Evolutionary conservation across 2,888 invertebrate species (phyloP).

Genomic region (Pandemis corylana): DNA sequence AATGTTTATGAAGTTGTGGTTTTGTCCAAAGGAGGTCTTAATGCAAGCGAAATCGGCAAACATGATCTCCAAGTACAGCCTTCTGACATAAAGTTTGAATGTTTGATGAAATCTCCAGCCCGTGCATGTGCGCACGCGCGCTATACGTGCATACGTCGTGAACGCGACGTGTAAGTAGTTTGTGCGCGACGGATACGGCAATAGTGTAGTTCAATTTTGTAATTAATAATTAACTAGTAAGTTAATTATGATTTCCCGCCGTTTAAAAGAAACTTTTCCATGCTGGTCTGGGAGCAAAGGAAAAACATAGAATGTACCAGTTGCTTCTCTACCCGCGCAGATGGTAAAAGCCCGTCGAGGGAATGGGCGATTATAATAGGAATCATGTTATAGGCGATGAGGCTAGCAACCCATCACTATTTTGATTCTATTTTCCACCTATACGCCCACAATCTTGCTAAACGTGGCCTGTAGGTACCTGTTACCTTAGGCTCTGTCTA

Average conservation of each 20-base stretch:
- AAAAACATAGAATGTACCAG: too few relatives aligned
- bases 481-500: too few relatives aligned
- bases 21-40: slow-evolving; percentile 8
- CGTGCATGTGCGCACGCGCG: slow-evolving; percentile 29
- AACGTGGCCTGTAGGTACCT: too few relatives aligned
- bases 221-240: slow-evolving; percentile 30
- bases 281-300: too few relatives aligned
- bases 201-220: slow-evolving; percentile 29
- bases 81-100: slow-evolving; percentile 19
- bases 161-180: slow-evolving; percentile 17
- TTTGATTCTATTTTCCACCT: too few relatives aligned
- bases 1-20: slow-evolving; percentile 7
- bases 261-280: too few relatives aligned
- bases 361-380: too few relatives aligned
- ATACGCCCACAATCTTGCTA: too few relatives aligned
- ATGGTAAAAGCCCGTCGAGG: too few relatives aligned
- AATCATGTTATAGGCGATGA: too few relatives aligned
- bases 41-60: slow-evolving; percentile 28
- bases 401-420: too few relatives aligned
- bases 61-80: slow-evolving; percentile 35
- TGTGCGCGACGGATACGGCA: slow-evolving; percentile 28
- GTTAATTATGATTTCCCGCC: slow-evolving; percentile 15
- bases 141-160: slow-evolving; percentile 33
- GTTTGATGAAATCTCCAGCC: slow-evolving; percentile 35
- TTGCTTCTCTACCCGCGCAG: too few relatives aligned